phyloP scores from a whole-genome alignment of 2,113 vertebrate genomes.

The Aptenodytes forsteri region DNA sequence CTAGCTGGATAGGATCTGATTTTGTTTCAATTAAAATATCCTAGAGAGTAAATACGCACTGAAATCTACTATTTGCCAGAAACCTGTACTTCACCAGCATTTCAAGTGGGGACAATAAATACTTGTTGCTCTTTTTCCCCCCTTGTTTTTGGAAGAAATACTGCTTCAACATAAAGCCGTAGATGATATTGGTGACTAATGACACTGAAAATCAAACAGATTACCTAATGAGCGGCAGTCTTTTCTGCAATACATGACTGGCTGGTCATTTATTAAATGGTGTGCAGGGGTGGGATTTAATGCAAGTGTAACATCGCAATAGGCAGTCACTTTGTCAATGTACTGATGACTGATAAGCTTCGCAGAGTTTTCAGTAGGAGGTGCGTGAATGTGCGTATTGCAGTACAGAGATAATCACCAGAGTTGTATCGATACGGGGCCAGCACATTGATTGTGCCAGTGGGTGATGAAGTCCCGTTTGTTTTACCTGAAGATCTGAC shows the following conservation, averaged over 20 bases:
- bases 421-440: rapidly evolving
- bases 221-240: neutral
- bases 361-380: too few species aligned
- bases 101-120: neutral
- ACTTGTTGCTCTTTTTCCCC: neutral
- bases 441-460: rapidly evolving
- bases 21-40: neutral
- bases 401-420: neutral
- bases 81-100: neutral
- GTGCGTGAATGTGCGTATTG: neutral
- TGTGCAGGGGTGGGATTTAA: neutral
- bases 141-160: neutral
- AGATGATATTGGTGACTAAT: neutral
- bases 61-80: neutral
- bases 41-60: neutral
- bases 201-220: neutral
- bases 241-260: neutral
- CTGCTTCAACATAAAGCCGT: neutral
- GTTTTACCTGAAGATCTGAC: neutral
- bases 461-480: neutral
- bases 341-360: neutral
- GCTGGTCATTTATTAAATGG: neutral
- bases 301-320: neutral
- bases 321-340: neutral
- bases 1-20: neutral